Conservation (phyloP, 2,797 vertebrate species). For the Dendrocincla fuliginosa region DNA sequence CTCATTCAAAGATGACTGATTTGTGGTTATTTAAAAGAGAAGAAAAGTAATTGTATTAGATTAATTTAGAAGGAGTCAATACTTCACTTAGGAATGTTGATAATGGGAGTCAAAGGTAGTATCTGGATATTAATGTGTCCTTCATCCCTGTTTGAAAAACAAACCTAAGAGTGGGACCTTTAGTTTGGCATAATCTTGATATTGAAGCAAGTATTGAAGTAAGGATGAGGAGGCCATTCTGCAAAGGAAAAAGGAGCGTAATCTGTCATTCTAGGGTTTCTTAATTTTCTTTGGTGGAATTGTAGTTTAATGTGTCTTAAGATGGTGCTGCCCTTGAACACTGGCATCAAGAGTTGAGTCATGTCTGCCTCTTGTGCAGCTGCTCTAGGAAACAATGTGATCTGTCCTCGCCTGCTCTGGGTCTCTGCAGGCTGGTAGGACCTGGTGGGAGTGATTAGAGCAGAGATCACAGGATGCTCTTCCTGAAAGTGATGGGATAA, state of each 20-base stretch:
- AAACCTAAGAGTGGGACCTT: background rate
- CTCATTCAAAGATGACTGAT: background rate
- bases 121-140: background rate
- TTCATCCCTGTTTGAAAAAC: background rate
- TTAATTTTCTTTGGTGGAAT: background rate
- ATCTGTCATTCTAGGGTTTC: background rate
- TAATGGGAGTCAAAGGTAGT: background rate
- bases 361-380: background rate
- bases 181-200: background rate
- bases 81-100: background rate
- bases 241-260: background rate
- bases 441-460: background rate
- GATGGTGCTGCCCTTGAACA: fast-evolving
- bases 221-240: background rate
- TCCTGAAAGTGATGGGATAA: background rate
- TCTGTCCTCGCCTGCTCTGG: background rate
- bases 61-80: background rate
- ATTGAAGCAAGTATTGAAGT: background rate
- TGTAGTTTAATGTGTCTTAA: background rate
- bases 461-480: background rate
- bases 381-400: fast-evolving
- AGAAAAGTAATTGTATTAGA: background rate
- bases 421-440: background rate
- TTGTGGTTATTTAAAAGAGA: constrained; percentile 6
- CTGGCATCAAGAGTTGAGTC: background rate